These are phyloP conservation scores for Drosophila koepferae DNA, from an alignment of 2,888 invertebrate genomes.

Conservation along the genomic window DNA sequence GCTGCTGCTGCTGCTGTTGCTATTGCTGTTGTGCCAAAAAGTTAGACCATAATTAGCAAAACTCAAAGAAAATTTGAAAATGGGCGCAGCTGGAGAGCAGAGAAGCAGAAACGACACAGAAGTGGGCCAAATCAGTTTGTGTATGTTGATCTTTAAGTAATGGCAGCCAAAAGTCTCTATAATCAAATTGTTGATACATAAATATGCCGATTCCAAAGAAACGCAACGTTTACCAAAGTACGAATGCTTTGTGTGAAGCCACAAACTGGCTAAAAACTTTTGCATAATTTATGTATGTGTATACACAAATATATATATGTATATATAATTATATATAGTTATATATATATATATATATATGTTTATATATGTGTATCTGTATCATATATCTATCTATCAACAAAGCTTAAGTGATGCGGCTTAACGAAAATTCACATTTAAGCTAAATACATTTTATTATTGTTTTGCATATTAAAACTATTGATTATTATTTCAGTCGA, in stretches of 20 bases:
- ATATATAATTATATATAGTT: no score
- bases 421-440: no score
- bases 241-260: neutral
- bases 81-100: neutral
- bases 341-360: neutral
- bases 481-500: no score
- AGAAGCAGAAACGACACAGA: neutral
- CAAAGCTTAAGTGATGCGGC: no score
- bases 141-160: neutral
- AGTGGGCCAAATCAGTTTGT: neutral
- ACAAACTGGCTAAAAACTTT: neutral
- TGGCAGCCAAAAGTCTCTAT: neutral
- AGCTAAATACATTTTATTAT: no score
- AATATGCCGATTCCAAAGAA: neutral
- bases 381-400: neutral
- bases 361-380: neutral
- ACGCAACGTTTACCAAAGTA: neutral
- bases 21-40: conserved; percentile 26
- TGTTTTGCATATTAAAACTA: no score
- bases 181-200: conserved; percentile 3
- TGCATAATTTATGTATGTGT: neutral
- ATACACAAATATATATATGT: neutral
- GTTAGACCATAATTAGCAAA: conserved; percentile 48
- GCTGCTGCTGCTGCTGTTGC: neutral
- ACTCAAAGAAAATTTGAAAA: conserved; percentile 1